A percentile compares a stretch with the other conserved stretches of the same genome.
Evolutionary conservation across 2,888 invertebrate genomes (phyloP).

Genomic region (Chymomyza procnemis): DNA sequence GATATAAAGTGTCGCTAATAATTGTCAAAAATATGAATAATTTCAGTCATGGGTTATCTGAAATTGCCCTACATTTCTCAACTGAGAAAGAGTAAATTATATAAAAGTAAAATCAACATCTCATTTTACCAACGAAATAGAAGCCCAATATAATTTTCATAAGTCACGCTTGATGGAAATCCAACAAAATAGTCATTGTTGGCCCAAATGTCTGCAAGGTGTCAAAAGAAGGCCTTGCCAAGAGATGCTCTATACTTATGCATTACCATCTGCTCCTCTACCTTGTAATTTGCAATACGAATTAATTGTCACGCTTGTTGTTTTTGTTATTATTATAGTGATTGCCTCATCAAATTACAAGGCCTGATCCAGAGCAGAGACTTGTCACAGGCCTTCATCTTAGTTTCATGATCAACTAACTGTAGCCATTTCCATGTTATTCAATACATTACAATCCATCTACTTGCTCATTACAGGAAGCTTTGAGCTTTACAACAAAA

Average conservation of each 20-base stretch:
- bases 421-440: slow-evolving; percentile 50
- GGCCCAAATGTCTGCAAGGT: neutral
- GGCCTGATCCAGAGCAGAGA: slow-evolving; percentile 16
- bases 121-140: too few relatives aligned
- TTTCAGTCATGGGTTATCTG: too few relatives aligned
- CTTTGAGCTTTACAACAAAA: neutral
- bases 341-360: slow-evolving; percentile 40
- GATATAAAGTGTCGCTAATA: too few relatives aligned
- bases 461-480: slow-evolving; percentile 47
- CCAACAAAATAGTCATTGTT: neutral
- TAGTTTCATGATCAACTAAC: slow-evolving; percentile 47
- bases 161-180: neutral
- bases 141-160: too few relatives aligned
- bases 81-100: too few relatives aligned
- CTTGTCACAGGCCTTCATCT: slow-evolving; percentile 26
- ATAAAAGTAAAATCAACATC: too few relatives aligned
- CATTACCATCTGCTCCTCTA: slow-evolving; percentile 19
- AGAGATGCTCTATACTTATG: slow-evolving; percentile 10
- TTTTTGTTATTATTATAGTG: neutral
- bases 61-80: too few relatives aligned
- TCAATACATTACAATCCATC: slow-evolving; percentile 33
- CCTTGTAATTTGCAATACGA: neutral
- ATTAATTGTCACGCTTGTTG: neutral
- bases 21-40: too few relatives aligned
- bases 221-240: neutral